phyloP scores from a whole-genome alignment of 2,797 vertebrate genomes.

The Rhyacichthys aspro region DNA sequence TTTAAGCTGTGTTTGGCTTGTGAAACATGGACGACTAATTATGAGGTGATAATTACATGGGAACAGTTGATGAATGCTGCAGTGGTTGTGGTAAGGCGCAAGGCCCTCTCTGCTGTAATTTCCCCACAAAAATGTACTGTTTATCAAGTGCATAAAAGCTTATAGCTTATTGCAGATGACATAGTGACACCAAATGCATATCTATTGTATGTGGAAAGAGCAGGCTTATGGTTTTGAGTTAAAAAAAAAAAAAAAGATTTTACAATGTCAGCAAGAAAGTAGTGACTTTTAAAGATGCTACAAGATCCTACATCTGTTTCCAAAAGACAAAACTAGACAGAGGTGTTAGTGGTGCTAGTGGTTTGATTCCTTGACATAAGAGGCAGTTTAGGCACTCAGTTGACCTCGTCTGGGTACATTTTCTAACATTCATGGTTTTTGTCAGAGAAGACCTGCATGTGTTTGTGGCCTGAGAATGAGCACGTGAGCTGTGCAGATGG shows the following conservation, averaged over 20 bases:
- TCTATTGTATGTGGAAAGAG: not conserved
- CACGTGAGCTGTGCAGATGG: slow-evolving; percentile 21
- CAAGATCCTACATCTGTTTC: not conserved
- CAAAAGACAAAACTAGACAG: not conserved
- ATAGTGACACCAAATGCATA: not conserved
- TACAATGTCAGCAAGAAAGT: not conserved
- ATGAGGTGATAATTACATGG: slow-evolving; percentile 61
- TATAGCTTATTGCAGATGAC: slow-evolving; percentile 19
- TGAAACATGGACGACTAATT: slow-evolving; percentile 55
- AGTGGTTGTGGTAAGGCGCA: slow-evolving; percentile 23
- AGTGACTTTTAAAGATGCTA: not conserved
- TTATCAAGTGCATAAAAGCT: slow-evolving; percentile 27
- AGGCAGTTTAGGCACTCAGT: slow-evolving; percentile 7
- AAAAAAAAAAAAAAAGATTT: not conserved
- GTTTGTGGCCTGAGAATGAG: slow-evolving; percentile 36
- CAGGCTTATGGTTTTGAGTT: no score
- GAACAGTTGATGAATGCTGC: slow-evolving; percentile 42
- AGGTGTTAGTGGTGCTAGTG: slow-evolving; percentile 16
- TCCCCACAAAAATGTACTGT: slow-evolving; percentile 27
- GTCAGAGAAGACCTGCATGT: slow-evolving; percentile 34
- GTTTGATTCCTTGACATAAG: slow-evolving; percentile 9
- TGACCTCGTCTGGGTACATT: slow-evolving; percentile 28
- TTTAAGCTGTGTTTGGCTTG: slow-evolving; percentile 36
- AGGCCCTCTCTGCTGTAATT: slow-evolving; percentile 13
- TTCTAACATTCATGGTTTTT: slow-evolving; percentile 22